Conservation (phyloP, 2,888 invertebrate genomes). For the Eupeodes latifasciatus region DNA sequence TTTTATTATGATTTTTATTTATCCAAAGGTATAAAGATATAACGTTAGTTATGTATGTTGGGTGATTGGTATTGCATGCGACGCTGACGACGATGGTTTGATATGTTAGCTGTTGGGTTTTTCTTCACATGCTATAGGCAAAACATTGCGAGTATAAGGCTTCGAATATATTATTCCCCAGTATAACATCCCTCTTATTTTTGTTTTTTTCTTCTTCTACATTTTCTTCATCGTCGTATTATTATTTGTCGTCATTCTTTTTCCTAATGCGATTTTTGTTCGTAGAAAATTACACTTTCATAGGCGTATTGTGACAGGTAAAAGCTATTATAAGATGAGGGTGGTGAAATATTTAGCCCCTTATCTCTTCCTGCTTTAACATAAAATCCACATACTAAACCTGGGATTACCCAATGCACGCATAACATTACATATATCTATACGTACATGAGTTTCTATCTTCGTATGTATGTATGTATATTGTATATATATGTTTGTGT, state of each 20-base stretch:
- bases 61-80: constrained; percentile 48
- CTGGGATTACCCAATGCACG: constrained; percentile 42
- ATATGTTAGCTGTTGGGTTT: constrained; percentile 20
- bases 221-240: background rate
- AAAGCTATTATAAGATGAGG: constrained; percentile 69
- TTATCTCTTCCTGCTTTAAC: constrained; percentile 10
- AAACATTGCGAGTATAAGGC: constrained; percentile 10
- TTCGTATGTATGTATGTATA: background rate
- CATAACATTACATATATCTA: background rate
- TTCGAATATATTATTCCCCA: constrained; percentile 66
- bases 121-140: background rate
- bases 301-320: constrained; percentile 74
- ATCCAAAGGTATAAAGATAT: constrained; percentile 50
- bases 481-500: background rate
- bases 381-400: constrained; percentile 59
- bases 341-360: constrained; percentile 60
- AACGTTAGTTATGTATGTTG: constrained; percentile 7
- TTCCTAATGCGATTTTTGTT: constrained; percentile 57
- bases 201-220: background rate
- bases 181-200: constrained; percentile 39
- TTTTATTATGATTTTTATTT: constrained; percentile 64
- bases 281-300: constrained; percentile 73
- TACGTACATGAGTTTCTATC: background rate
- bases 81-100: background rate
- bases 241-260: background rate